Conservation (phyloP, 2,888 invertebrate species). For the Ganaspis brasiliensis region DNA sequence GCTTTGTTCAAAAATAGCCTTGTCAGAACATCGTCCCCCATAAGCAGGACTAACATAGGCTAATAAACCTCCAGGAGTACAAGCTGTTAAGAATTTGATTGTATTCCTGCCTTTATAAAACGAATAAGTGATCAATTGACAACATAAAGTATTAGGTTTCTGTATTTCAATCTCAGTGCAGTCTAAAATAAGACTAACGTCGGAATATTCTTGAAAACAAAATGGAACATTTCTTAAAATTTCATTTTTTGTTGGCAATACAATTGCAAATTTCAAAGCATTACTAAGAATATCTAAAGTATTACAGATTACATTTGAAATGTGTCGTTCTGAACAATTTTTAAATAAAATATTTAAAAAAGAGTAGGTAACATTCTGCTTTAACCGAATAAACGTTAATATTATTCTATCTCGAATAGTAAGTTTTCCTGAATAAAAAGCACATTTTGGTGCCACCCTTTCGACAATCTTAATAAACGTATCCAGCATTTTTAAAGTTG, state of each 20-base stretch:
- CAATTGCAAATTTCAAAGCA: neutral
- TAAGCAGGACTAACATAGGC: slow-evolving; percentile 57
- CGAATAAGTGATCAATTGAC: too few species aligned
- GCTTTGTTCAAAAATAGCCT: slow-evolving; percentile 56
- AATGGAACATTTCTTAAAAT: neutral
- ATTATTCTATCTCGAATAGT: neutral
- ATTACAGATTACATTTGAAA: neutral
- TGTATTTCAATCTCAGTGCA: neutral
- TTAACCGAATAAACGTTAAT: neutral
- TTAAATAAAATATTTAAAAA: neutral
- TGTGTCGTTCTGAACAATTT: neutral
- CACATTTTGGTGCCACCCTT: neutral
- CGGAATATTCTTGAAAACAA: neutral
- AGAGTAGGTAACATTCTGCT: neutral
- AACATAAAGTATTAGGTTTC: slow-evolving; percentile 47
- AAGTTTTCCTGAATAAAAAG: neutral
- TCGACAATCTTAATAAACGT: slow-evolving; percentile 1
- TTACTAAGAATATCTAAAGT: neutral
- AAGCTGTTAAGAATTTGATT: slow-evolving; percentile 49
- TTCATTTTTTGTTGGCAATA: neutral
- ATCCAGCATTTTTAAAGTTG: slow-evolving; percentile 1
- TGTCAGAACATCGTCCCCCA: slow-evolving; percentile 60
- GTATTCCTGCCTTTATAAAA: too few species aligned
- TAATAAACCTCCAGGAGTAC: slow-evolving; percentile 59
- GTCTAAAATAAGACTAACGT: neutral